Conservation (phyloP, 2,797 vertebrate species). For the Gallinago solitaria region DNA sequence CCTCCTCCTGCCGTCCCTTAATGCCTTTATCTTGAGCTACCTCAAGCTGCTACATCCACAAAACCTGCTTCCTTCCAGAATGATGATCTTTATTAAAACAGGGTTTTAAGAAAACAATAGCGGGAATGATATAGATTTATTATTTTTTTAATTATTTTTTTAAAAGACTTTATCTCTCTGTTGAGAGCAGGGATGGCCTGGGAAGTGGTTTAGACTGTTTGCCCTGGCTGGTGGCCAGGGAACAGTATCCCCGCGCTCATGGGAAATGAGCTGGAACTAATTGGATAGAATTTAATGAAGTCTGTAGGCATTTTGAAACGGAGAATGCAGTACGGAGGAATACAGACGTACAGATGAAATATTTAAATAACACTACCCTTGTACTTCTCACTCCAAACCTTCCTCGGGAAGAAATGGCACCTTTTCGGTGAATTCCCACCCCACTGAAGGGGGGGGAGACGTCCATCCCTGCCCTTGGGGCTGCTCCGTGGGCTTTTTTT, state of each 20-base stretch:
- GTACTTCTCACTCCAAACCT: neutral
- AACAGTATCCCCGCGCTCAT: neutral
- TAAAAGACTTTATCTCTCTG: neutral
- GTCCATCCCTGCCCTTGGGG: neutral
- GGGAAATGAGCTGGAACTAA: neutral
- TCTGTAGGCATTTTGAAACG: neutral
- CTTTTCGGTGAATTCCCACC: neutral
- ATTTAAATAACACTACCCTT: no score
- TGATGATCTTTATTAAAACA: neutral
- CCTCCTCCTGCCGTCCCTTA: neutral
- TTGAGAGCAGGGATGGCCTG: neutral
- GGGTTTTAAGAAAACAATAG: neutral
- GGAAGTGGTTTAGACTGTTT: neutral
- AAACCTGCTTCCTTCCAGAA: neutral
- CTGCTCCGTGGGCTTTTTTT: neutral
- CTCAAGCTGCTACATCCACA: neutral
- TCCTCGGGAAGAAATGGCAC: neutral
- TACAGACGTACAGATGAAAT: neutral
- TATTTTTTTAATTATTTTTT: neutral
- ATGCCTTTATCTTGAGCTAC: neutral
- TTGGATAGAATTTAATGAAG: neutral
- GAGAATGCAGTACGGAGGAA: accelerated
- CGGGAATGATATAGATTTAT: neutral
- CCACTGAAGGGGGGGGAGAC: neutral
- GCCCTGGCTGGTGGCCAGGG: neutral